Base-by-base conservation (phyloP, 2,113 vertebrate species). In the Pygoscelis antarcticus region DNA sequence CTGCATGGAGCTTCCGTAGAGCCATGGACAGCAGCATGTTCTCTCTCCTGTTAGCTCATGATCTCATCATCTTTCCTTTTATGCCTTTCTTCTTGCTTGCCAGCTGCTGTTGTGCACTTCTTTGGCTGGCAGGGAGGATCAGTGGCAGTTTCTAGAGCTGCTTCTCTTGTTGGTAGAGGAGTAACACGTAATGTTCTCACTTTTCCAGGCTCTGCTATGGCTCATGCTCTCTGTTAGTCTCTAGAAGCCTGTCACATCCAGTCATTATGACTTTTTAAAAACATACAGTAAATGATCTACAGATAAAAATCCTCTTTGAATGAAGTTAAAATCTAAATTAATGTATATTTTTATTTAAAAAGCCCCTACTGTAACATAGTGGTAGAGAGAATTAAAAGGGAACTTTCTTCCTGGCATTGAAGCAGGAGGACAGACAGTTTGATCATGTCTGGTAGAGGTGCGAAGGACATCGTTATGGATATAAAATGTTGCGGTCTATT, bases 41-140 rank as follows among this genome's bases (percentile, higher is more conserved):
- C 89, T 84, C 83, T 89, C 90, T 95, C 44, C 89, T 92, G 25
- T 97, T 96, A 97, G 88, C 95, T 95, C 77, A 70, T 96, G 92
- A 96, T 89, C 86, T 97, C 93, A 96, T 85, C 87, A 91, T 94
- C 93, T 89, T 87, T 90, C 86, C 61, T 78, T 87, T 55, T 40
- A 85, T 34, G 54, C 75, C 7, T 6, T 82, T 91, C 76, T 76
- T 68, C 71, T 76, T 58, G 51, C 91, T 61, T 96, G 92, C 90
- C 92, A 93, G 83, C 91, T 96, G 89, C 89, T 90, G 61, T 20
- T 74, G 64, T 62, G 81, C 26, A 16, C 51, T 87, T 57, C 69
- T 76, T 72, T 90, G 93, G 36, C 40, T 79, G 74, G 78, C 54
- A 62, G 21, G 51, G 66, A 77, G 16, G 36, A 14, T 19, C n/a